Evolutionary conservation across 1,140 invertebrate genomes (phyloP), one percentile per base, ranked within the genome.

Genomic region (Drosophila carrolli): DNA sequence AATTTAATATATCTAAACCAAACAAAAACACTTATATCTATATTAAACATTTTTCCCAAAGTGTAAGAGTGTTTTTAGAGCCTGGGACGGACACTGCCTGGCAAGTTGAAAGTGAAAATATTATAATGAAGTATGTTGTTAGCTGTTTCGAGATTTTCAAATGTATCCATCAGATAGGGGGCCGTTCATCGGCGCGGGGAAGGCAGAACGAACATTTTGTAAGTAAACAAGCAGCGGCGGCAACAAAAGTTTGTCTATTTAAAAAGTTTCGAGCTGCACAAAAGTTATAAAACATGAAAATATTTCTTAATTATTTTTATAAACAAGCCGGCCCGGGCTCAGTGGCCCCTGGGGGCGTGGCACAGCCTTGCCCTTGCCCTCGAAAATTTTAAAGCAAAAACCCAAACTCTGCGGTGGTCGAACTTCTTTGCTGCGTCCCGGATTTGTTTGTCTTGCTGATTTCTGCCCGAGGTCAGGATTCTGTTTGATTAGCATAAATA

Each of bases 251-350:
- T 88, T 88, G 84, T 88, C 84, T 88, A 88, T 84, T 89, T 89
- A 88, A 88, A 89, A 88, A 88, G 80, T 88, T 88, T 85, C 77
- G 11, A 48, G 73, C 84, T 88, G 84, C 84, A 78, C 72, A 80
- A 89, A 88, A 88, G 84, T 88, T 88, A 88, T 88, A 88, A 88
- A 88, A 88, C 84, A 88, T 89, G 84, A 89, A 88, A 88, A 88
- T 88, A 88, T 88, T 88, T 88, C 84, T 88, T 88, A 88, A 88
- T 88, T 88, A 88, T 88, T 88, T 89, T 88, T 88, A 88, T 88
- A 88, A 88, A 89, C 84, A 84, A 80, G 73, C 71, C 29, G 63
- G 16, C 56, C 38, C 27, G 14, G 13, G 19, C 40, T 32, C 54
- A 55, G n/a, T 35, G 1, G 44, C 37, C 38, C 59, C 60, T 32